phyloP scores from a whole-genome alignment of 2,113 vertebrate species.

The Suricata suricatta region DNA sequence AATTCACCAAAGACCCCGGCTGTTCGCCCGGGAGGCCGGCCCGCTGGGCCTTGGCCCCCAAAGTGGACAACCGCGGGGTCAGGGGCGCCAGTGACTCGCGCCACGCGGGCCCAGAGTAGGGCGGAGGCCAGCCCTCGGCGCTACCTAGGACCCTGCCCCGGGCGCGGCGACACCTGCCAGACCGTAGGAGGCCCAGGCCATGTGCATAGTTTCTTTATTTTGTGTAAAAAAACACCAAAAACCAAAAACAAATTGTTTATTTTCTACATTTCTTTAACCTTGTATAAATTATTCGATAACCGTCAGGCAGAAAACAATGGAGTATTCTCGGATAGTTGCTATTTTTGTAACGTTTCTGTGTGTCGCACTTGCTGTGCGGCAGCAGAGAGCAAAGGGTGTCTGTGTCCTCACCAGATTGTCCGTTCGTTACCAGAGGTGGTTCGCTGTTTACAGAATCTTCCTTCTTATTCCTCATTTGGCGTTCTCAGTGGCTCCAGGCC shows the following conservation, averaged over 20 bases:
- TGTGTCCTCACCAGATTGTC: constrained; percentile 84
- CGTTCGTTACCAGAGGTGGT: constrained; percentile 85
- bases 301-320: constrained; percentile 80
- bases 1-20: constrained; percentile 86
- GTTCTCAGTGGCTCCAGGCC: constrained; percentile 84
- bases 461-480: constrained; percentile 90
- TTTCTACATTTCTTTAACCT: constrained; percentile 86
- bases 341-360: constrained; percentile 90
- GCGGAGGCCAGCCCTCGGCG: constrained; percentile 44
- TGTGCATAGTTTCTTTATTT: constrained; percentile 90
- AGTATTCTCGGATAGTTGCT: constrained; percentile 87
- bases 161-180: background rate
- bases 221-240: constrained; percentile 86
- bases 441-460: constrained; percentile 89
- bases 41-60: constrained; percentile 88
- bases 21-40: constrained; percentile 87
- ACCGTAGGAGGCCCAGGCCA: constrained; percentile 71
- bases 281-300: constrained; percentile 88
- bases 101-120: constrained; percentile 88
- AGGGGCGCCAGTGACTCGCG: constrained; percentile 89
- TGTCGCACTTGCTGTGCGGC: constrained; percentile 77
- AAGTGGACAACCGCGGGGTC: constrained; percentile 94
- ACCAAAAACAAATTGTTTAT: constrained; percentile 87
- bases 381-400: constrained; percentile 79
- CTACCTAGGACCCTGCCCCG: background rate